Evolutionary conservation across 2,113 vertebrate genomes (phyloP).

Genomic region (Nibea albiflora): DNA sequence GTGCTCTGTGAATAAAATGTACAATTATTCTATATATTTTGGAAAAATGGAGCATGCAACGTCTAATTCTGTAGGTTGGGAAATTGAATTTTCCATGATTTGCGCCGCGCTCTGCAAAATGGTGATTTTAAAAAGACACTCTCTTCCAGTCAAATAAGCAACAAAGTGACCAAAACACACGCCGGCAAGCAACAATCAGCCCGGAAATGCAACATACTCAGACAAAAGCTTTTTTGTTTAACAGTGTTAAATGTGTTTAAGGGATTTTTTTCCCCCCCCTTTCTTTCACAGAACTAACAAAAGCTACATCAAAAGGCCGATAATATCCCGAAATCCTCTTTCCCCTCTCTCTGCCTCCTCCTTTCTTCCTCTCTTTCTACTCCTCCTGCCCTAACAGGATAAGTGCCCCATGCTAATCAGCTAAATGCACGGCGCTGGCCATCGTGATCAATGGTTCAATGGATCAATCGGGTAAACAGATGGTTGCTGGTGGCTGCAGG

Average conservation of each 20-base stretch:
- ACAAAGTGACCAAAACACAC: not conserved
- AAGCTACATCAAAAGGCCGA: slow-evolving; percentile 62
- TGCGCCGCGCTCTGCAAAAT: too few species aligned
- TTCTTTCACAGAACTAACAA: slow-evolving; percentile 37
- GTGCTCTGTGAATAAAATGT: too few species aligned
- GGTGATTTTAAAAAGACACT: too few species aligned
- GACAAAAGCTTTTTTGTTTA: slow-evolving; percentile 49
- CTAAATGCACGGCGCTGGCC: slow-evolving; percentile 70
- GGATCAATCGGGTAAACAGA: slow-evolving; percentile 76
- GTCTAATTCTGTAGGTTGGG: too few species aligned
- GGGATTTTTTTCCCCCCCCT: not conserved
- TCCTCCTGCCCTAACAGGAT: slow-evolving; percentile 74
- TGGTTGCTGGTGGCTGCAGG: slow-evolving; percentile 55
- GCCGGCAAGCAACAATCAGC: slow-evolving; percentile 9
- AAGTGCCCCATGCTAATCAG: slow-evolving; percentile 79
- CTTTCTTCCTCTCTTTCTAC: slow-evolving; percentile 30
- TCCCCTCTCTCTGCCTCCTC: slow-evolving; percentile 23
- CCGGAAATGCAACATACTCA: not conserved
- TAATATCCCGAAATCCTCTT: slow-evolving; percentile 70
- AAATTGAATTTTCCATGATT: too few species aligned
- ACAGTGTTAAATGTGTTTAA: slow-evolving; percentile 44
- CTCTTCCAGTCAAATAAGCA: not conserved
- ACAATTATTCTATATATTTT: too few species aligned
- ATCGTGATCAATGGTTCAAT: slow-evolving; percentile 73
- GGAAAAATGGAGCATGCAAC: too few species aligned